Conservation (phyloP, 2,797 vertebrate genomes). For the Myiothlypis chrysogaster region DNA sequence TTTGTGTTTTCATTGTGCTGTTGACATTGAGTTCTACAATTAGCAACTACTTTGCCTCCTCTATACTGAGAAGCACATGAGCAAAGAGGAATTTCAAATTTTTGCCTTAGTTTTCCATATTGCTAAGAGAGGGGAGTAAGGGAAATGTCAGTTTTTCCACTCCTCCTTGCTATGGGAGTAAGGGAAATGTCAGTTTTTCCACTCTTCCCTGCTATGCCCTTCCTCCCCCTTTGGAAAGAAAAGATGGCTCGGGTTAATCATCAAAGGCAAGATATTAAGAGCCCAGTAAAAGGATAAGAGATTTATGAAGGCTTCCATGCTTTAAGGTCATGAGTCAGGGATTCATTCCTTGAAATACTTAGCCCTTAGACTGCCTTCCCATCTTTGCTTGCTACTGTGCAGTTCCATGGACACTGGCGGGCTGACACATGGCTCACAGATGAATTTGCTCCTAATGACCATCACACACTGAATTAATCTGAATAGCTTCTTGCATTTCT, state of each 20-base stretch:
- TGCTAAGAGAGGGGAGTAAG: not conserved
- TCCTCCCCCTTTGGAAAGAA: not conserved
- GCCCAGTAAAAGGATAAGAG: not conserved
- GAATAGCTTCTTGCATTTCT: not conserved
- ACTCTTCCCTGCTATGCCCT: not conserved
- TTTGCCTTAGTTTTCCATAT: not conserved
- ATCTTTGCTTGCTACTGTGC: not conserved
- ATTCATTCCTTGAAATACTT: not conserved
- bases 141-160: not conserved
- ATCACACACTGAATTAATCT: not conserved
- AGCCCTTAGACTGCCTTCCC: not conserved
- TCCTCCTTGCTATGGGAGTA: not conserved
- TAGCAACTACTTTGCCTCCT: not conserved
- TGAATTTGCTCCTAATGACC: not conserved
- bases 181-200: not conserved
- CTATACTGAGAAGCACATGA: not conserved
- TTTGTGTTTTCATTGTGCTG: not conserved
- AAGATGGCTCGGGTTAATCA: not conserved
- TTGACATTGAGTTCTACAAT: not conserved
- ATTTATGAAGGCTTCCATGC: not conserved
- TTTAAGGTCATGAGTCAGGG: conserved; percentile 26
- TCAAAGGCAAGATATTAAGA: conserved; percentile 19
- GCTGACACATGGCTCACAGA: not conserved
- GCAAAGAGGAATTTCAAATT: not conserved
- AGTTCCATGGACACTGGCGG: not conserved